Conservation (phyloP, 1,140 invertebrate genomes). For the Littorina saxatilis region DNA sequence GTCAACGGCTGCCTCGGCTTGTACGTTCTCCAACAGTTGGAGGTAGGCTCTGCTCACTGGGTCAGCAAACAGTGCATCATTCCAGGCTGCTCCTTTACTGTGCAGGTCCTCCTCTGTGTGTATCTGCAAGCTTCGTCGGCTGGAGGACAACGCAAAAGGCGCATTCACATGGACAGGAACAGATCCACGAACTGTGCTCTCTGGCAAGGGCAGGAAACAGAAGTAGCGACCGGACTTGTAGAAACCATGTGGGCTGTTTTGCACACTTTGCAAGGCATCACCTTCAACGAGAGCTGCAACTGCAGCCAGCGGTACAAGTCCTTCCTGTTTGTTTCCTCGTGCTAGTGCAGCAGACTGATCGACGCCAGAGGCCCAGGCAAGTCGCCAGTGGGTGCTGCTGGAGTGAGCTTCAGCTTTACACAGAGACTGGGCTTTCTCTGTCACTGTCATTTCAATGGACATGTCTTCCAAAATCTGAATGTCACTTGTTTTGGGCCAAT, state of each 20-base stretch:
- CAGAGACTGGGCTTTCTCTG: background rate
- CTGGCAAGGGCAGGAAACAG: conserved; percentile 57
- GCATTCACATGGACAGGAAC: conserved; percentile 56
- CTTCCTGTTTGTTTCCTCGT: background rate
- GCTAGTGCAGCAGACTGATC: background rate
- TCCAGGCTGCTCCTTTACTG: conserved; percentile 50
- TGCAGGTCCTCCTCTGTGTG: conserved; percentile 47
- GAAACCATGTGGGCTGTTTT: conserved; percentile 25
- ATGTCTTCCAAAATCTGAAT: conserved; percentile 6
- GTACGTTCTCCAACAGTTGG: conserved; percentile 18
- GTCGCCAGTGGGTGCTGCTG: conserved; percentile 35
- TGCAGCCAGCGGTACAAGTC: conserved; percentile 51
- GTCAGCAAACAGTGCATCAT: conserved; percentile 48
- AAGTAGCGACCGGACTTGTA: conserved; percentile 39
- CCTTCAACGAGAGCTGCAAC: conserved; percentile 31
- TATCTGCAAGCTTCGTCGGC: conserved; percentile 42
- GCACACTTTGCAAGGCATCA: background rate
- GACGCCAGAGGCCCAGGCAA: conserved; percentile 52
- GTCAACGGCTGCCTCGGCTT: background rate
- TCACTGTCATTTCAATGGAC: background rate
- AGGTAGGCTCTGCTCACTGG: conserved; percentile 19
- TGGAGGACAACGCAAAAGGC: conserved; percentile 54
- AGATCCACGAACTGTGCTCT: conserved; percentile 30
- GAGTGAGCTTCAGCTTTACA: background rate
- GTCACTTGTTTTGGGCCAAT: background rate